Evolutionary conservation across 2,797 vertebrate genomes (phyloP).

Genomic region (Botia almorhae): DNA sequence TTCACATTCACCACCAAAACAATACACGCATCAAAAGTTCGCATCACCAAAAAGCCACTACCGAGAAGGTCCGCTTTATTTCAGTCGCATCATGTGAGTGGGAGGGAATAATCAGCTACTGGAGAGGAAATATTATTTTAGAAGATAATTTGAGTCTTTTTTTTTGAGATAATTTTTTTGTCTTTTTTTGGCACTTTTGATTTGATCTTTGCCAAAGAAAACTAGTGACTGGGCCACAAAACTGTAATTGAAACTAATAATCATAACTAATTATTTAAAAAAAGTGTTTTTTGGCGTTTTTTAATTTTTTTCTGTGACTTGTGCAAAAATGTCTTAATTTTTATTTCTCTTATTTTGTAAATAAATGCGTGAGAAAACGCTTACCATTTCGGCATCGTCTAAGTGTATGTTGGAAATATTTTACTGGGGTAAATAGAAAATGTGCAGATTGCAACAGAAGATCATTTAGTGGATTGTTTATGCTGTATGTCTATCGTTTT

Average conservation of each 20-base stretch:
- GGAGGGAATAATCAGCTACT: slow-evolving; percentile 45
- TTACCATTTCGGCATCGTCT: neutral
- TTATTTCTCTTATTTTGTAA: too few species aligned
- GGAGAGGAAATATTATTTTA: slow-evolving; percentile 23
- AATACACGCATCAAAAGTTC: slow-evolving; percentile 42
- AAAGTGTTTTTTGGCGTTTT: neutral
- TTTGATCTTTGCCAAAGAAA: neutral
- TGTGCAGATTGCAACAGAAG: neutral
- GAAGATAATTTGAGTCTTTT: slow-evolving; percentile 30
- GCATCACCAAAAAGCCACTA: slow-evolving; percentile 37
- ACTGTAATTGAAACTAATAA: too few species aligned
- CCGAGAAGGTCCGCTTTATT: slow-evolving; percentile 43
- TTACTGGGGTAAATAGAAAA: neutral
- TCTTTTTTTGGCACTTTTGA: neutral
- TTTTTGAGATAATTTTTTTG: slow-evolving; percentile 13
- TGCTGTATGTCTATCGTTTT: neutral
- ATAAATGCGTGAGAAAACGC: neutral
- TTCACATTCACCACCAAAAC: slow-evolving; percentile 49
- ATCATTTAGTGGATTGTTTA: neutral
- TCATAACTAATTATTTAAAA: neutral
- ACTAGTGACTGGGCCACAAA: neutral
- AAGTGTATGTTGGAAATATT: neutral
- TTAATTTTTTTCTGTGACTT: neutral
- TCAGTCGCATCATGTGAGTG: slow-evolving; percentile 55
- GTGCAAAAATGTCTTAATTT: too few species aligned